These are phyloP conservation scores for Himantopus leucocephalus DNA, from an alignment of 2,113 vertebrate genomes.

Conservation along the genomic window DNA sequence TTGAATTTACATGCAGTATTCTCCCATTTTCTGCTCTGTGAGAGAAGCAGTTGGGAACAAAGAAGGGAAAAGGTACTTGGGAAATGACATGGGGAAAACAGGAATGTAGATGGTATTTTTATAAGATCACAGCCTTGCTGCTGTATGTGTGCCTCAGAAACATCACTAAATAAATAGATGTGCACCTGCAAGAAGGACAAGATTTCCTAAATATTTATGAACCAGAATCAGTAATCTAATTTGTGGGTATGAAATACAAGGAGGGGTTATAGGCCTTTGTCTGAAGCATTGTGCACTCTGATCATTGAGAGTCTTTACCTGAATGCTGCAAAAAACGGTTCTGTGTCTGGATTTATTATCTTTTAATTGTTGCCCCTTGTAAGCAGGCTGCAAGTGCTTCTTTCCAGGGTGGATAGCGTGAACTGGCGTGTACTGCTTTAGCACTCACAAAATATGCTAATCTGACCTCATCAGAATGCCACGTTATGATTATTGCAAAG, in stretches of 20 bases:
- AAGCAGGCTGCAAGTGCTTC: not conserved
- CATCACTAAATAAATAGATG: not conserved
- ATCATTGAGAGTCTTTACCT: not conserved
- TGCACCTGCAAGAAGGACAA: not conserved
- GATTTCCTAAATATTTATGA: conserved; percentile 25
- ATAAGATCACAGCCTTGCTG: not conserved
- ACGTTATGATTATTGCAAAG: not conserved
- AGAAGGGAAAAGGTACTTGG: not conserved
- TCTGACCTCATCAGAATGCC: not conserved
- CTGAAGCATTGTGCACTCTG: not conserved
- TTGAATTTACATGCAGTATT: not conserved
- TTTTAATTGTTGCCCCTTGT: not conserved
- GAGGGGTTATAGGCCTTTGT: not conserved
- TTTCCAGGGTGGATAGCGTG: not conserved
- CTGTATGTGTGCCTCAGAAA: not conserved
- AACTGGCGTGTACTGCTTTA: not conserved
- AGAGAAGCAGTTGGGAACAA: not conserved
- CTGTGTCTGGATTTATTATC: not conserved
- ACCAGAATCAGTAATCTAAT: not conserved
- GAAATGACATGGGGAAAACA: not conserved
- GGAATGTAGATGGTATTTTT: not conserved
- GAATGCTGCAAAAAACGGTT: not conserved
- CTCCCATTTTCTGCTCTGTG: not conserved
- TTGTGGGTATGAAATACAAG: not conserved
- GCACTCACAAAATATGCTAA: not conserved